Conservation (phyloP, 2,797 vertebrate genomes). For the Discoglossus pictus region DNA sequence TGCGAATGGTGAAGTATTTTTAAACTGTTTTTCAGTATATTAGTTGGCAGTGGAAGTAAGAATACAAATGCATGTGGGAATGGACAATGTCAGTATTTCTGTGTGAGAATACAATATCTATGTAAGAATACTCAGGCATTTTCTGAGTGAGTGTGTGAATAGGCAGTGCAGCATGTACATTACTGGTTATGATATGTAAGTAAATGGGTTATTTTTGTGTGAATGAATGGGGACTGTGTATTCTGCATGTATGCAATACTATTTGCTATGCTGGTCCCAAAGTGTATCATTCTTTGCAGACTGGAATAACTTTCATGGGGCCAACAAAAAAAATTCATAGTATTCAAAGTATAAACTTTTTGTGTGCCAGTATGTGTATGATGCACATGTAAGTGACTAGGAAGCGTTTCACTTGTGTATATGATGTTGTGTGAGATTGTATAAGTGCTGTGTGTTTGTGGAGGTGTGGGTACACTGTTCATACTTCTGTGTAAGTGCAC, state of each 20-base stretch:
- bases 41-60: no score
- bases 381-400: no score
- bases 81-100: no score
- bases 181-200: no score
- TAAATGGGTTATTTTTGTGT: no score
- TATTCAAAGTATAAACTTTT: not conserved
- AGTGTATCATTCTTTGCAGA: not conserved
- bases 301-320: not conserved
- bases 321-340: not conserved
- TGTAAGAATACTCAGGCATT: not conserved
- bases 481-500: not conserved
- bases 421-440: not conserved
- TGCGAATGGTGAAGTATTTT: no score
- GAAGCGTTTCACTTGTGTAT: not conserved
- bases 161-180: not conserved
- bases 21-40: no score
- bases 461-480: not conserved
- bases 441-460: constrained; percentile 10
- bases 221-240: no score
- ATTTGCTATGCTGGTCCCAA: constrained; percentile 12
- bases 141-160: not conserved
- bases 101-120: not conserved
- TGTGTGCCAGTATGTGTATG: not conserved
- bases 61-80: no score
- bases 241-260: no score